These are phyloP conservation scores for Trachythela sp. DNA, from an alignment of 64 coral and sea anemone genomes.

Conservation along the genomic window DNA sequence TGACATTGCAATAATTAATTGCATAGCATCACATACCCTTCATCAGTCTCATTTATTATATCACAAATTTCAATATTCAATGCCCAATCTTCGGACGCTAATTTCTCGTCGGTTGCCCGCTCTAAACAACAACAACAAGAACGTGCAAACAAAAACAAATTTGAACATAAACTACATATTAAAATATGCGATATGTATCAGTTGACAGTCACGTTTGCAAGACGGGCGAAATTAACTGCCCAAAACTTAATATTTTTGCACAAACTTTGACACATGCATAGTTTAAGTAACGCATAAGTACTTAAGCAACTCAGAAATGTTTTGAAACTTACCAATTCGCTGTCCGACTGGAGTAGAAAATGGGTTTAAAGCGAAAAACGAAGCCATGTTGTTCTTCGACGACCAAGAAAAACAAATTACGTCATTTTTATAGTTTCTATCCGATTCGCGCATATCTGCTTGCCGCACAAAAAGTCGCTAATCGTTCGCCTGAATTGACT, in stretches of 20 bases:
- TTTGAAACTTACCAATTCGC: slow-evolving; percentile 78
- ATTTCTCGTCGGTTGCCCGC: slow-evolving; percentile 75
- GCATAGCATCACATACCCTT: slow-evolving; percentile 56
- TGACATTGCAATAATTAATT: not conserved
- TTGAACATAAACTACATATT: slow-evolving; percentile 23
- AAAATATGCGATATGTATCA: not conserved
- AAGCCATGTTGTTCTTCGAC: slow-evolving; percentile 57
- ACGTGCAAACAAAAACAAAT: not conserved
- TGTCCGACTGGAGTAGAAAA: slow-evolving; percentile 96
- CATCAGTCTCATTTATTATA: slow-evolving; percentile 98
- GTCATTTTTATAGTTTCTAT: slow-evolving; percentile 50
- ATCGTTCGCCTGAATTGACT: too few species aligned
- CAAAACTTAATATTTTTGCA: not conserved
- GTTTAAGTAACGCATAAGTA: not conserved
- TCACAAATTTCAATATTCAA: slow-evolving; percentile 98
- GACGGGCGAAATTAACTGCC: not conserved
- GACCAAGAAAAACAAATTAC: slow-evolving; percentile 35
- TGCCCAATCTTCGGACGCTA: slow-evolving; percentile 98
- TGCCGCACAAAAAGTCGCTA: not conserved
- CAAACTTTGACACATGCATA: not conserved
- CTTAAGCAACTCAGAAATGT: not conserved
- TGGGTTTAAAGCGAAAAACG: slow-evolving; percentile 75
- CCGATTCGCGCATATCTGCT: not conserved
- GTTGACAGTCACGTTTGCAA: not conserved
- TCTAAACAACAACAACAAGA: slow-evolving; percentile 49